A percentile compares a stretch with the other conserved stretches of the same genome.
These are phyloP conservation scores for Drosophila neotestacea DNA, from an alignment of 2,888 invertebrate genomes.

Conservation along the genomic window DNA sequence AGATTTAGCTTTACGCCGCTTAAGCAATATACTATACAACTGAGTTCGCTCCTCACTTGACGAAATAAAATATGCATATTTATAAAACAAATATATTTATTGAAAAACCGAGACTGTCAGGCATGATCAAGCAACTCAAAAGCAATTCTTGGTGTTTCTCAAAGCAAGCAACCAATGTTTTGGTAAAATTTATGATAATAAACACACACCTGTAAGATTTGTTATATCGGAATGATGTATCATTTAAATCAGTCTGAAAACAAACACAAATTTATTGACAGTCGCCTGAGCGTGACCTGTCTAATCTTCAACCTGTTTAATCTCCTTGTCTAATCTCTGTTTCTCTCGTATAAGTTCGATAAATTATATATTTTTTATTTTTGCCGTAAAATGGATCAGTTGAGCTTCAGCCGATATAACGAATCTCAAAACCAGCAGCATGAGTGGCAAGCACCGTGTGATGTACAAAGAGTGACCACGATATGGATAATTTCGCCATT, in stretches of 20 bases:
- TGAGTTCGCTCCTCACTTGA: slow-evolving; percentile 2
- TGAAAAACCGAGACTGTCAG: not conserved
- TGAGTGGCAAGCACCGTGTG: not conserved
- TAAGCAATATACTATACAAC: not conserved
- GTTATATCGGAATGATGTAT: too few relatives aligned
- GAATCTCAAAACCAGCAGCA: not conserved
- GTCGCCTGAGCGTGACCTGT: not conserved
- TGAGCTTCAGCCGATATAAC: not conserved
- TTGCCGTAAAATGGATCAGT: not conserved
- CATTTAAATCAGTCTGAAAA: not conserved
- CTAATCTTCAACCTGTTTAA: not conserved
- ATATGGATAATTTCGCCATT: not conserved
- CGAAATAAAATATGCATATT: slow-evolving; percentile 3
- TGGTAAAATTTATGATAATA: not conserved
- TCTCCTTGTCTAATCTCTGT: not conserved
- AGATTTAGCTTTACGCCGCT: not conserved
- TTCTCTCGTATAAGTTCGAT: not conserved
- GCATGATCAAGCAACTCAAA: too few relatives aligned
- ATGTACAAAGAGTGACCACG: not conserved
- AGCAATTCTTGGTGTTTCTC: too few relatives aligned
- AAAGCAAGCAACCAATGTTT: too few relatives aligned
- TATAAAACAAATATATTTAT: not conserved
- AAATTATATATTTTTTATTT: not conserved
- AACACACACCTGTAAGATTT: too few relatives aligned
- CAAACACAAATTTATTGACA: not conserved